Evolutionary conservation across 2,113 vertebrate species (phyloP).

Genomic region (Crypturellus undulatus): DNA sequence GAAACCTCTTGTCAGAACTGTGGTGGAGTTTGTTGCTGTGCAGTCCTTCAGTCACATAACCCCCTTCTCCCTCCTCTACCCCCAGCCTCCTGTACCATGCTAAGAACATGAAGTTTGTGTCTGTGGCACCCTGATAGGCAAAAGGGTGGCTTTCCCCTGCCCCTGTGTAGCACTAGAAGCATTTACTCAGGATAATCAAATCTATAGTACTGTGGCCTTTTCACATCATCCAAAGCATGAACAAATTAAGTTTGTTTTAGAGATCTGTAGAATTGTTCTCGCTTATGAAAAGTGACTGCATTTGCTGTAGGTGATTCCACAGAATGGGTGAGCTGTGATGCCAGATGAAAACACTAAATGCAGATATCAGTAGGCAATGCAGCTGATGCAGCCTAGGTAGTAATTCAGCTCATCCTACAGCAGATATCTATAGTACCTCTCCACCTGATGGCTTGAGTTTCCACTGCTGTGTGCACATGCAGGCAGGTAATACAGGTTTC

Average conservation of each 20-base stretch:
- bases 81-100: not conserved
- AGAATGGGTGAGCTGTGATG: not conserved
- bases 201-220: not conserved
- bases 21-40: not conserved
- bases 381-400: fast-evolving
- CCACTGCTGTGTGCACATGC: fast-evolving
- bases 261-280: not conserved
- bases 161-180: not conserved
- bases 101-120: not conserved
- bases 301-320: not conserved
- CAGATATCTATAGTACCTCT: not conserved
- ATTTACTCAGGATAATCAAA: not conserved
- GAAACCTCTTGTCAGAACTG: not conserved
- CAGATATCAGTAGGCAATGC: not conserved
- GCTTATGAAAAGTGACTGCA: not conserved
- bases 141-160: not conserved
- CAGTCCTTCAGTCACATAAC: not conserved
- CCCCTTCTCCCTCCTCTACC: not conserved
- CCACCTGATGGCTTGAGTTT: not conserved
- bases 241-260: not conserved
- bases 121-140: not conserved
- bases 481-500: not conserved
- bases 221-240: not conserved
- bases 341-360: not conserved
- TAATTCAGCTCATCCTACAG: not conserved